Conservation (phyloP, 2,113 vertebrate genomes). For the Rousettus leschenaultii region DNA sequence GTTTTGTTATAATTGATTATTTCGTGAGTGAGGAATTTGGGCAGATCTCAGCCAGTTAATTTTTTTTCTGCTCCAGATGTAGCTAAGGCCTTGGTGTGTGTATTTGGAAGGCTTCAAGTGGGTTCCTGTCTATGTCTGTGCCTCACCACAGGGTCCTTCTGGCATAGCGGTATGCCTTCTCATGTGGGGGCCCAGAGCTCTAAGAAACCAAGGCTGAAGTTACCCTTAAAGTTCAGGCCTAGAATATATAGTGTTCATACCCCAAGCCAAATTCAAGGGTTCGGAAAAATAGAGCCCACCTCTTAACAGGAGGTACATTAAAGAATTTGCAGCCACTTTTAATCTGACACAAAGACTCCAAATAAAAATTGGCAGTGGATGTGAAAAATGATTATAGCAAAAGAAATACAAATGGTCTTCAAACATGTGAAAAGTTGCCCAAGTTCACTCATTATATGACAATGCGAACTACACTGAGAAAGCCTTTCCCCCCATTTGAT, state of each 20-base stretch:
- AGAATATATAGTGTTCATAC: neutral
- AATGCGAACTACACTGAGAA: neutral
- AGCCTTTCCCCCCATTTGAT: neutral
- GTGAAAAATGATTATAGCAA: neutral
- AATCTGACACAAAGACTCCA: neutral
- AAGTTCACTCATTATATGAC: neutral
- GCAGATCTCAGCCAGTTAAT: neutral
- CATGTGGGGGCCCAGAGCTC: neutral
- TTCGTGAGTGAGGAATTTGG: neutral
- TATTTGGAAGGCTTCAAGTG: neutral
- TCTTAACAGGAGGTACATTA: neutral
- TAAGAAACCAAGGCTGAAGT: neutral
- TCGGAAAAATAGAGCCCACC: neutral
- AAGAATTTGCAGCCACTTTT: neutral
- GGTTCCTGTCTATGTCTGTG: neutral
- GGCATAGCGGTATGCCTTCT: neutral
- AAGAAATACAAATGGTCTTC: neutral
- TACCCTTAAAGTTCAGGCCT: neutral
- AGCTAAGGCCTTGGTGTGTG: neutral
- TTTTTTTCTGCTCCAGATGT: neutral
- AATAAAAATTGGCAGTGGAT: neutral
- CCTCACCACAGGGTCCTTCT: neutral
- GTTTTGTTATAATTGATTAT: neutral
- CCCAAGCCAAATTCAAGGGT: neutral
- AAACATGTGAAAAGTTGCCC: neutral